Conservation (phyloP, 2,113 vertebrate genomes). For the Melanerpes aurifrons region DNA sequence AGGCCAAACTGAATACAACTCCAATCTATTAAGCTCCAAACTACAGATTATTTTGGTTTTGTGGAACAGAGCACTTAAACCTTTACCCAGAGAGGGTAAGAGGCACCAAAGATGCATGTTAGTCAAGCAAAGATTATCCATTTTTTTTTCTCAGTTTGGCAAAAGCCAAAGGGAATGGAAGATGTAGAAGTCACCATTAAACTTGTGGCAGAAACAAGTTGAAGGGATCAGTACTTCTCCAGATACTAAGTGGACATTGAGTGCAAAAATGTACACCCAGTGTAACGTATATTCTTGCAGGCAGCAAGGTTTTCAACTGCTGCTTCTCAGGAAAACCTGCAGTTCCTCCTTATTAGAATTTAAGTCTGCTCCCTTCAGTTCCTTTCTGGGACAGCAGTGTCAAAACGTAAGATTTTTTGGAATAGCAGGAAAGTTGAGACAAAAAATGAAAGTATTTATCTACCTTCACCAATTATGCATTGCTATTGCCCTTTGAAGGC, state of each 20-base stretch:
- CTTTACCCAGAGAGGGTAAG: neutral
- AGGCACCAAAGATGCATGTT: neutral
- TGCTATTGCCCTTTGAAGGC: rapidly evolving
- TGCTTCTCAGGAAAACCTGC: neutral
- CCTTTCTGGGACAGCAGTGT: neutral
- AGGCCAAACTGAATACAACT: conserved; percentile 61
- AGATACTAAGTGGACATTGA: neutral
- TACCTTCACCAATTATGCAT: neutral
- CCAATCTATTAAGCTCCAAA: conserved; percentile 60
- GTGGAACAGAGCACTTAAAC: conserved; percentile 31
- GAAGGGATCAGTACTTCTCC: neutral
- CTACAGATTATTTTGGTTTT: conserved; percentile 49
- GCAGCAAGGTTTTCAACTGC: neutral
- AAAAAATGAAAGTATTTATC: neutral
- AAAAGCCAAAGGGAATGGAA: neutral
- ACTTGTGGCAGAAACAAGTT: neutral
- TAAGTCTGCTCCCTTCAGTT: neutral
- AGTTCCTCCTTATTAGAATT: neutral
- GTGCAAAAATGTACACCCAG: rapidly evolving
- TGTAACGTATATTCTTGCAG: neutral
- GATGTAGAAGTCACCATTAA: neutral
- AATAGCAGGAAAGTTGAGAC: neutral
- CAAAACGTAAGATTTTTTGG: neutral
- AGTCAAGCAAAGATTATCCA: neutral
- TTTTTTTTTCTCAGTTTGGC: neutral